Evolutionary conservation across 2,797 vertebrate species (phyloP).

Genomic region (Lutjanus argentimaculatus): DNA sequence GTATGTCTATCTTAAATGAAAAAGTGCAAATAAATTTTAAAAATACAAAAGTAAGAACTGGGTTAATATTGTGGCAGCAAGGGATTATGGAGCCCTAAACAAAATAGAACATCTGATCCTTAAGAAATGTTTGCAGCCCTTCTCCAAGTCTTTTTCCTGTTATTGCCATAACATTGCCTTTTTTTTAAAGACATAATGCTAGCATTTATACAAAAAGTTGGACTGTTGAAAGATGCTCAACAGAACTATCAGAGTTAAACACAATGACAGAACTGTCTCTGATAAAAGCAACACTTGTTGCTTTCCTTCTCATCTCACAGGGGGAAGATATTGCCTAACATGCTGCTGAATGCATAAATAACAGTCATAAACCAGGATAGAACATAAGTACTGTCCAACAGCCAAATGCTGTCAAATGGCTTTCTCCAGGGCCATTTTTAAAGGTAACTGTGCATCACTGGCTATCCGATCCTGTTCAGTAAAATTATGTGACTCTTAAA

Average conservation of each 20-base stretch:
- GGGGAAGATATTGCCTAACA: neutral
- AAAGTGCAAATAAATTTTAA: no score
- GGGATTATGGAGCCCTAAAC: neutral
- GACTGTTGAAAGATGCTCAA: neutral
- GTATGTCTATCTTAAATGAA: no score
- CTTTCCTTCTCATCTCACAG: neutral
- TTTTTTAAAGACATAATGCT: no score
- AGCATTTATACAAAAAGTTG: neutral
- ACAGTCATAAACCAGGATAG: neutral
- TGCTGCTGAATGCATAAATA: constrained; percentile 6
- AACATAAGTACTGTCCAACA: neutral
- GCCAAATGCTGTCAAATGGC: neutral
- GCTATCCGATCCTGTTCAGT: neutral
- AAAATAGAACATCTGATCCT: neutral
- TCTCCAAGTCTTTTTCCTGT: neutral
- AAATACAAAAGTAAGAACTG: neutral
- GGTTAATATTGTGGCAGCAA: constrained; percentile 2
- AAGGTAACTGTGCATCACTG: neutral
- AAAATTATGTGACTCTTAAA: neutral
- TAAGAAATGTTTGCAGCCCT: neutral
- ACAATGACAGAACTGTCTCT: neutral
- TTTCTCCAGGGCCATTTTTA: neutral
- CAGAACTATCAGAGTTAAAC: neutral
- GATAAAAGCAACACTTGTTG: constrained; percentile 12
- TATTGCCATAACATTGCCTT: neutral